phyloP scores from a whole-genome alignment of 2,797 vertebrate species.

The Eulemur coronatus region DNA sequence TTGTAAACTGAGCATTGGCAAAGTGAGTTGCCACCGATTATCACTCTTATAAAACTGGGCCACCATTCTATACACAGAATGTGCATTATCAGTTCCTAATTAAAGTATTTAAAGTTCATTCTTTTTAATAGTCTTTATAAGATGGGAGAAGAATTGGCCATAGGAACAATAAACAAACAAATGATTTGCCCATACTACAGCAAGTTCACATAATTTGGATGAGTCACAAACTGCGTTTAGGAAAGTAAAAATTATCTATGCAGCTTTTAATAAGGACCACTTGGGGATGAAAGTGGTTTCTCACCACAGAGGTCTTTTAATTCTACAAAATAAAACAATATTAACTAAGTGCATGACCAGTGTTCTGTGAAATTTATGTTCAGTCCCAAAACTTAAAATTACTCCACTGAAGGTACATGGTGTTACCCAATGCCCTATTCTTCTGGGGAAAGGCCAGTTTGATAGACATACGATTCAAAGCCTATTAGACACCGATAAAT shows the following conservation, averaged over 20 bases:
- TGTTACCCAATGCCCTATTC: background rate
- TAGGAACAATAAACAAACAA: background rate
- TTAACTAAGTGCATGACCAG: background rate
- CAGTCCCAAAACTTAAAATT: background rate
- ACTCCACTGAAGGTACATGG: background rate
- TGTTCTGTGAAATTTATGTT: conserved; percentile 2
- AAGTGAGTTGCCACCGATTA: background rate
- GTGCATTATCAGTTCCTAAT: background rate
- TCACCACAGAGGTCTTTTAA: background rate
- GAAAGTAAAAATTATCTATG: conserved; percentile 15
- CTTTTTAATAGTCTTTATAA: background rate
- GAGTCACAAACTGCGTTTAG: conserved; percentile 14
- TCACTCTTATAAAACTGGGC: background rate
- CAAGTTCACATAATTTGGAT: background rate
- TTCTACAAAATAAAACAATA: conserved; percentile 8
- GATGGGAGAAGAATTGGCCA: background rate
- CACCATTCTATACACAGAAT: background rate
- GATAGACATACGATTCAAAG: background rate
- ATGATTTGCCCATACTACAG: background rate
- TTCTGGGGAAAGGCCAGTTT: background rate
- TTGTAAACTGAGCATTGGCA: background rate
- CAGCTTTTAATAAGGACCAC: background rate
- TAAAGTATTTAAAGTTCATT: background rate
- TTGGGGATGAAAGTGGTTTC: background rate
- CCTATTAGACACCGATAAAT: conserved; percentile 46